Base-by-base conservation (phyloP, 2,888 invertebrate species). In the Kryphioiulus occultus region DNA sequence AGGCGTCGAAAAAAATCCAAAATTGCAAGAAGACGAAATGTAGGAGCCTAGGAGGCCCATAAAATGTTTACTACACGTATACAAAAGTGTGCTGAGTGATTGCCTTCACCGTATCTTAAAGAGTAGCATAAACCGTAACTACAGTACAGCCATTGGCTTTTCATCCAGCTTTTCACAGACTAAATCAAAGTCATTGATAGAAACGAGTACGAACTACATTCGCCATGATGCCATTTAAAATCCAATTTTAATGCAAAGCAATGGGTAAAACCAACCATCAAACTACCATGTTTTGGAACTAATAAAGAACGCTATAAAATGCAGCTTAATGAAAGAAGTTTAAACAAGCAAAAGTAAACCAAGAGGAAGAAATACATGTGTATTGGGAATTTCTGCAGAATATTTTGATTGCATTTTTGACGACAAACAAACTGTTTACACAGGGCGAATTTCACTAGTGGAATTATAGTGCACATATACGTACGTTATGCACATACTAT, bases 1-100 rank as follows among this genome's bases (percentile, higher is more conserved):
- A 78, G 78, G 78, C 78, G 78, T 78, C 78, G 26, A 78, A 78
- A 30, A 78, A 78, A 78, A 78, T 78, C 78, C 78, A 78, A 78
- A 78, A 78, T 78, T 78, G 78, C 78, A 30, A 30, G 30, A 78
- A 78, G 78, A 78, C 78, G 78, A 78, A 78, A 78, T 30, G 78
- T 78, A 78, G 30, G 78, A 78, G 78, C 78, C 78, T 78, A 30
- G 15, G 78, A 78, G 78, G 78, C 30, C 78, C 78, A 78, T 78
- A 78, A 78, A 78, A 78, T 78, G 78, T 78, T 78, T 78, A 78
- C 78, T 78, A 78, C 78, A 30, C 78, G 78, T 9, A 78, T 78
- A 78, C 78, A 78, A 78, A 78, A 78, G 78, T 78, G 78, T 78
- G 78, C 26, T 78, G 78, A 78, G 78, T 78, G 78, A 78, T 78